Percentiles rank a stretch among this genome's conserved stretches.
Conservation (phyloP, 2,113 vertebrate species). For the Morone chrysops region DNA sequence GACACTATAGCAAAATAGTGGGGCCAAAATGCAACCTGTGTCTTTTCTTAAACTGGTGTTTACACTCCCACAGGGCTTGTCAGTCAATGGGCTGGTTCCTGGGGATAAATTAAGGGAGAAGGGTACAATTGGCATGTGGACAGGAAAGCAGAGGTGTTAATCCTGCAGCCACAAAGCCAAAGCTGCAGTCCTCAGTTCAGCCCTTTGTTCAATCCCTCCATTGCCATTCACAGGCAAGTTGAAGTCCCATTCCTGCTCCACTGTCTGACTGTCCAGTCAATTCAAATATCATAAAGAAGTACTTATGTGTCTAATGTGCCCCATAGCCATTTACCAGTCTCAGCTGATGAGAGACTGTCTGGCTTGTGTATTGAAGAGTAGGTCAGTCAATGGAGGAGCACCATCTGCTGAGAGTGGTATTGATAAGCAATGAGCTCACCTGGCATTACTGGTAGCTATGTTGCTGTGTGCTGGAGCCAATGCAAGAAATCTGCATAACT, state of each 20-base stretch:
- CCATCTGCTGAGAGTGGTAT: conserved; percentile 28
- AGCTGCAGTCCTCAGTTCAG: background rate
- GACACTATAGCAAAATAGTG: background rate
- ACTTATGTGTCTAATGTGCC: conserved; percentile 34
- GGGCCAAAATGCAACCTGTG: conserved; percentile 12
- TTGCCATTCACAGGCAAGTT: background rate
- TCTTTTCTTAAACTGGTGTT: conserved; percentile 38
- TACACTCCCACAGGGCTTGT: conserved; percentile 15
- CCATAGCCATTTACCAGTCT: conserved; percentile 15
- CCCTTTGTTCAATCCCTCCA: conserved; percentile 4
- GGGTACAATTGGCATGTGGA: background rate
- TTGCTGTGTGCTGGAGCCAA: conserved; percentile 7
- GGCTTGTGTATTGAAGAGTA: conserved; percentile 22
- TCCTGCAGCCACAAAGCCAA: conserved; percentile 11
- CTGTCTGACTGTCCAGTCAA: conserved; percentile 28
- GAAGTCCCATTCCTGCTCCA: conserved; percentile 1
- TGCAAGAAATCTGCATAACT: background rate
- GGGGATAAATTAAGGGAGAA: background rate
- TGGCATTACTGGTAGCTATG: conserved; percentile 7
- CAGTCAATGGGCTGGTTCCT: conserved; percentile 27
- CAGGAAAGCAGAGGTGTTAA: conserved; percentile 29
- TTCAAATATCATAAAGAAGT: conserved; percentile 49
- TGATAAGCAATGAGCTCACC: conserved; percentile 42
- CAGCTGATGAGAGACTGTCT: conserved; percentile 36
- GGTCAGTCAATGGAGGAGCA: conserved; percentile 44